Conservation (phyloP, 2,113 vertebrate species). For the Lycaon pictus region DNA sequence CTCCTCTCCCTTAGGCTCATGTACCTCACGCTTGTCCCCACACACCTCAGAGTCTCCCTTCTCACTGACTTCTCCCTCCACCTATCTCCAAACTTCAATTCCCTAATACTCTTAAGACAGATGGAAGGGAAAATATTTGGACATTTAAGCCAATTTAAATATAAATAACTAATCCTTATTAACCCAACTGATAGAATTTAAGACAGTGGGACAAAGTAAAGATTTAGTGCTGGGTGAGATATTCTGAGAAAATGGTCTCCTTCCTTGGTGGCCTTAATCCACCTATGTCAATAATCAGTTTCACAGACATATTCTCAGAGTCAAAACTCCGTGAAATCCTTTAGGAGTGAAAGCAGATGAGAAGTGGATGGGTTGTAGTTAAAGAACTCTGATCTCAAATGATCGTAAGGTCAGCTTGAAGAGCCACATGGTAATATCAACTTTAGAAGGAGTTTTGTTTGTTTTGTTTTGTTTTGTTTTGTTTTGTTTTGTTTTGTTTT, state of each 20-base stretch:
- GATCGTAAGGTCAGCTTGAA: background rate
- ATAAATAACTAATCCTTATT: background rate
- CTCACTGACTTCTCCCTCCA: background rate
- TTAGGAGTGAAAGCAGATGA: background rate
- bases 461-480: background rate
- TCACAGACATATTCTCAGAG: background rate
- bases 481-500: background rate
- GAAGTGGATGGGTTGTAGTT: background rate
- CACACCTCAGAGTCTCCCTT: background rate
- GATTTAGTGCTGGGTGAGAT: background rate
- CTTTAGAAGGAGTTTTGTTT: background rate
- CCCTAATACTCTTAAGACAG: background rate
- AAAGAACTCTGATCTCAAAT: background rate
- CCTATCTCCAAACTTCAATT: background rate
- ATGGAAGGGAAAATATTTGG: background rate
- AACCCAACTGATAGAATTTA: background rate
- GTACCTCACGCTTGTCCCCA: background rate
- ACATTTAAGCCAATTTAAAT: slow-evolving; percentile 28
- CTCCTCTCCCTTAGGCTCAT: background rate
- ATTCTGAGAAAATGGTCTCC: slow-evolving; percentile 7
- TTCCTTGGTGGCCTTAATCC: background rate
- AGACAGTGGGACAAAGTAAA: background rate
- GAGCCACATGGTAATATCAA: background rate
- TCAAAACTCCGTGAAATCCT: background rate
- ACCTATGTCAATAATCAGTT: background rate